Conservation (phyloP, 2,797 vertebrate genomes). For the Oceanodroma leucorhoa region DNA sequence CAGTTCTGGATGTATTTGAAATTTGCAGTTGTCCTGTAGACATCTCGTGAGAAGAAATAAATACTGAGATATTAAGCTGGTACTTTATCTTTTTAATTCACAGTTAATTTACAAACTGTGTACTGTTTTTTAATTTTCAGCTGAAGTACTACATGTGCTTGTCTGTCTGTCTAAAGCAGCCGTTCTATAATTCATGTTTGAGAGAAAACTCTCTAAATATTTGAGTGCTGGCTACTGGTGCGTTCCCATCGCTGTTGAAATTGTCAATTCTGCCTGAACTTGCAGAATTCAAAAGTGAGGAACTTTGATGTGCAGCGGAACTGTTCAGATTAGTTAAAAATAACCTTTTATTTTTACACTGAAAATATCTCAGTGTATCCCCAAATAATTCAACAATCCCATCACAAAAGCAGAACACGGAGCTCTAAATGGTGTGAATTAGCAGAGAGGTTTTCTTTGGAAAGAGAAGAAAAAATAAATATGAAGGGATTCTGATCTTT, state of each 20-base stretch:
- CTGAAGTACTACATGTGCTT: not conserved
- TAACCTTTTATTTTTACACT: not conserved
- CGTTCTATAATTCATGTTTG: not conserved
- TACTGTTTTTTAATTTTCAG: slow-evolving; percentile 1
- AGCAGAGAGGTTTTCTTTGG: not conserved
- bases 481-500: not conserved
- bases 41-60: not conserved
- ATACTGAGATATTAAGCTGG: not conserved
- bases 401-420: not conserved
- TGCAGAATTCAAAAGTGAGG: not conserved
- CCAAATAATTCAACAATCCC: not conserved
- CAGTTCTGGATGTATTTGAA: not conserved
- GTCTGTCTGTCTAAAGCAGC: not conserved
- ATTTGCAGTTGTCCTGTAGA: not conserved
- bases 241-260: not conserved
- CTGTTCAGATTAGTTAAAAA: slow-evolving; percentile 53
- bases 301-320: not conserved
- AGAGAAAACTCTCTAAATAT: not conserved
- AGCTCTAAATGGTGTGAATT: not conserved
- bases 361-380: slow-evolving; percentile 2
- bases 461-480: not conserved
- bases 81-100: not conserved
- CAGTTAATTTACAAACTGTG: not conserved
- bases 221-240: not conserved
- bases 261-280: not conserved